These are phyloP conservation scores for Pangasius djambal DNA, from an alignment of 2,797 vertebrate species.

Conservation along the genomic window DNA sequence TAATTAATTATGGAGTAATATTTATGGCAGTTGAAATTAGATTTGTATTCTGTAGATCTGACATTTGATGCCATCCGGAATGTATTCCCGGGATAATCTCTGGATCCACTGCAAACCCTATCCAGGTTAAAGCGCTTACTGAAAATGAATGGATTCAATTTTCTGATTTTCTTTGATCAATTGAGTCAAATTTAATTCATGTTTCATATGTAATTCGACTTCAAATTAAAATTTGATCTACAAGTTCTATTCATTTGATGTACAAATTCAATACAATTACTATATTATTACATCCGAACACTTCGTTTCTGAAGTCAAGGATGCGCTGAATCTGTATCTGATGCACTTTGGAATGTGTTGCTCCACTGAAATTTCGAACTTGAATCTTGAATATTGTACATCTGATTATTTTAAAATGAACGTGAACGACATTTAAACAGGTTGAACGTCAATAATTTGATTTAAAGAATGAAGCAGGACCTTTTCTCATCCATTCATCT, in stretches of 20 bases:
- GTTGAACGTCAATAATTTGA: neutral
- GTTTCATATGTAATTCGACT: neutral
- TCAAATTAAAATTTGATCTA: neutral
- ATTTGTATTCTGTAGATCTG: neutral
- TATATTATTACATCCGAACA: neutral
- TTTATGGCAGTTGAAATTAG: neutral
- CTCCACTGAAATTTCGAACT: neutral
- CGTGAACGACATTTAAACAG: neutral
- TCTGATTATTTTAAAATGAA: neutral
- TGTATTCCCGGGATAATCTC: neutral
- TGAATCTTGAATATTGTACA: neutral
- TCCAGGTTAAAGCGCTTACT: neutral
- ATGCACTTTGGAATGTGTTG: neutral
- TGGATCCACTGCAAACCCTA: no score
- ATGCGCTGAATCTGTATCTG: neutral
- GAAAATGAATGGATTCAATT: neutral
- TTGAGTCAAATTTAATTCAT: neutral
- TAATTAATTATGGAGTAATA: neutral
- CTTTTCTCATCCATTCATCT: neutral
- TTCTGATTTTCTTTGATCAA: neutral
- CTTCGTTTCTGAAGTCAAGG: neutral
- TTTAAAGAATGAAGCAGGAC: neutral
- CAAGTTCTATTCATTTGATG: neutral
- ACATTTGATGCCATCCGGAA: neutral
- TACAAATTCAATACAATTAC: neutral